phyloP scores from a whole-genome alignment of 2,113 vertebrate genomes.

The Pipa parva region DNA sequence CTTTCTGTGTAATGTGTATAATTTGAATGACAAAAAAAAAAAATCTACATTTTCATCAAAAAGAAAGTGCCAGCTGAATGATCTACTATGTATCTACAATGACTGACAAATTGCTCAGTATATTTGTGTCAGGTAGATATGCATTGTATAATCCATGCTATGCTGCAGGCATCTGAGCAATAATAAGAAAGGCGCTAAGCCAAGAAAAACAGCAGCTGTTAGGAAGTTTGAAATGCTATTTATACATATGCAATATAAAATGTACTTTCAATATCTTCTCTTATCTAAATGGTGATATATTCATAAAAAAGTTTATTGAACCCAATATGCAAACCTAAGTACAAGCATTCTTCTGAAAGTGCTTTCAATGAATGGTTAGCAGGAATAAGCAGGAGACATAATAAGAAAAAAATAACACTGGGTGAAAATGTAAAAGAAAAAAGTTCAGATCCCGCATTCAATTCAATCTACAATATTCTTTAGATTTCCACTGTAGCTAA shows the following conservation, averaged over 20 bases:
- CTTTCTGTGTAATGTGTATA: background rate
- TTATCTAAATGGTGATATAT: constrained; percentile 25
- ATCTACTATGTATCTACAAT: constrained; percentile 18
- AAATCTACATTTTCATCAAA: constrained; percentile 32
- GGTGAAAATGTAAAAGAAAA: background rate
- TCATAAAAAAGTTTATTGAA: constrained; percentile 3
- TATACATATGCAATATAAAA: background rate
- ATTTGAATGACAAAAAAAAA: constrained; percentile 34
- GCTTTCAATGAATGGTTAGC: background rate
- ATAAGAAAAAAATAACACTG: background rate
- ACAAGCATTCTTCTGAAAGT: constrained; percentile 7
- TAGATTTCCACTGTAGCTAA: background rate
- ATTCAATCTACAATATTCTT: background rate
- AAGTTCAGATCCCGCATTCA: background rate
- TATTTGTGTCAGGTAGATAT: constrained; percentile 23
- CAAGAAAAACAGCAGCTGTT: constrained; percentile 41
- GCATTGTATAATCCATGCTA: constrained; percentile 25
- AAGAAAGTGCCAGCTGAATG: constrained; percentile 2
- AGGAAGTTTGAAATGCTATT: constrained; percentile 37
- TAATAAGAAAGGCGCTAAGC: constrained; percentile 39
- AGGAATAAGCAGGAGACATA: background rate
- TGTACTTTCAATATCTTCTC: constrained; percentile 9
- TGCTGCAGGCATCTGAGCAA: background rate
- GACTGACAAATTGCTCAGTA: constrained; percentile 11
- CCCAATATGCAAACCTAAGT: constrained; percentile 13